Conservation (phyloP, 2,888 invertebrate genomes). For the Aethes cnicana region DNA sequence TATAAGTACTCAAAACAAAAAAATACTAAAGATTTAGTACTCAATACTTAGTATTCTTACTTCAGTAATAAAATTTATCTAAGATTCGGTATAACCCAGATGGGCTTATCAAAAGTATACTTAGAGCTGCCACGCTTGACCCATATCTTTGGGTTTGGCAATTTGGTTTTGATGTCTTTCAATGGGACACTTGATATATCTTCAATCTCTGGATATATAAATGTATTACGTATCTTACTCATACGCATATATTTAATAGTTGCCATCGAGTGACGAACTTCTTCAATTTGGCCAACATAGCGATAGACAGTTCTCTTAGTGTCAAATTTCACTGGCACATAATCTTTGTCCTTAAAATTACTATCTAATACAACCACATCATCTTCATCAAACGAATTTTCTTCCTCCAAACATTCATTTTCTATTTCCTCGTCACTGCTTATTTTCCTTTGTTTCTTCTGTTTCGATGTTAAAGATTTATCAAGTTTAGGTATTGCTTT, state of each 20-base stretch:
- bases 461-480: conserved; percentile 18
- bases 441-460: conserved; percentile 20
- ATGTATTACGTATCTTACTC: conserved; percentile 36
- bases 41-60: conserved; percentile 20
- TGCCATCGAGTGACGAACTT: conserved; percentile 33
- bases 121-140: conserved; percentile 21
- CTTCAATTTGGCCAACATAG: conserved; percentile 36
- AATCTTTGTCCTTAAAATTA: conserved; percentile 31
- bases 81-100: conserved; percentile 26
- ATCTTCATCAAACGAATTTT: conserved; percentile 33
- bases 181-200: conserved; percentile 20
- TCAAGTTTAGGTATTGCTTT: not conserved
- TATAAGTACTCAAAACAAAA: conserved; percentile 1
- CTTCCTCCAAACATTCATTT: not conserved
- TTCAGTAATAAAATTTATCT: conserved; percentile 18
- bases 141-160: conserved; percentile 26
- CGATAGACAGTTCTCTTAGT: conserved; percentile 34
- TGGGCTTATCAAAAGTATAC: conserved; percentile 22
- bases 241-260: conserved; percentile 35
- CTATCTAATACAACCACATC: conserved; percentile 34
- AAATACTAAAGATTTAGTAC: conserved; percentile 16
- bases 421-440: conserved; percentile 22
- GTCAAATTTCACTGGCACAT: conserved; percentile 34
- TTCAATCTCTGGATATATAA: conserved; percentile 28
- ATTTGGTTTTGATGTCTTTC: conserved; percentile 12